phyloP scores from a whole-genome alignment of 2,888 invertebrate genomes.

The Nomada fabriciana region DNA sequence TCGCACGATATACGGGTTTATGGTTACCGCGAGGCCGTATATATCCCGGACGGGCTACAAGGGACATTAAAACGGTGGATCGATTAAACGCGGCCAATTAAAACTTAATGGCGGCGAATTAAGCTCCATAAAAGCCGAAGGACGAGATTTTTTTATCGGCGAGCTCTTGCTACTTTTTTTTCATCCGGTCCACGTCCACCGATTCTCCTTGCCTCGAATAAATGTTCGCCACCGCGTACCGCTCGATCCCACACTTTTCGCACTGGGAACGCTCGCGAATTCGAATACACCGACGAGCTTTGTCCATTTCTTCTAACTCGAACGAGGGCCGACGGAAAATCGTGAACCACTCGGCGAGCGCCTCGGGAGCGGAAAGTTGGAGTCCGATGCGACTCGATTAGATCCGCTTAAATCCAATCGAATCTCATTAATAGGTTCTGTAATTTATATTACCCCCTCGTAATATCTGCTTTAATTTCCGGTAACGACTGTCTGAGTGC shows the following conservation, averaged over 20 bases:
- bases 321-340: constrained; percentile 19
- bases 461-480: constrained; percentile 12
- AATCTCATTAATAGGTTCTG: constrained; percentile 46
- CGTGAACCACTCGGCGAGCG: constrained; percentile 29
- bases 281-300: constrained; percentile 19
- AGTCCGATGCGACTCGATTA: constrained; percentile 56
- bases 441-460: background rate
- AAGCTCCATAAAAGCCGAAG: constrained; percentile 59
- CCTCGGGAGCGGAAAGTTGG: constrained; percentile 29
- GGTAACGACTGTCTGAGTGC: constrained; percentile 10
- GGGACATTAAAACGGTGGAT: constrained; percentile 57
- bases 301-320: constrained; percentile 3
- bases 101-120: constrained; percentile 61
- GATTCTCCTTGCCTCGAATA: constrained; percentile 19
- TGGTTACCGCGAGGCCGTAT: constrained; percentile 45
- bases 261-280: constrained; percentile 1
- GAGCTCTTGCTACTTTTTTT: constrained; percentile 5
- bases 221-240: constrained; percentile 16
- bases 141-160: constrained; percentile 50
- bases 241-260: background rate
- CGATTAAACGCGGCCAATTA: constrained; percentile 66
- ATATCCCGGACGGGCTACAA: constrained; percentile 46
- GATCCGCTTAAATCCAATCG: constrained; percentile 56
- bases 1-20: constrained; percentile 42
- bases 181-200: constrained; percentile 5